phyloP scores from a whole-genome alignment of 2,797 vertebrate species.

The Lacerta bilineata region DNA sequence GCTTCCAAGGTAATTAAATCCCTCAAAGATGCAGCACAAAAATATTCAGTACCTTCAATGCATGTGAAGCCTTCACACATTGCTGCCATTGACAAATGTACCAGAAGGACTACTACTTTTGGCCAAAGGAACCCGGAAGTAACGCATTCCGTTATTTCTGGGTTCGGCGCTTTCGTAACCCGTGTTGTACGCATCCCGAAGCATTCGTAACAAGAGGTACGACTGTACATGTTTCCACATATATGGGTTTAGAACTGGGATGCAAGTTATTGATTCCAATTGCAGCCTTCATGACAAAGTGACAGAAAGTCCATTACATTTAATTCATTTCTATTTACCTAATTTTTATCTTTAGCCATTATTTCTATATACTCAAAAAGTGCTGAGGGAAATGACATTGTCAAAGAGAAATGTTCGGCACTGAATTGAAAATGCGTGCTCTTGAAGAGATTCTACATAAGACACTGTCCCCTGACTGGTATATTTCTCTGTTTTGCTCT shows the following conservation, averaged over 20 bases:
- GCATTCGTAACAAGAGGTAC: too few species aligned
- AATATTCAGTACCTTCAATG: background rate
- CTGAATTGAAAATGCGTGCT: slow-evolving; percentile 42
- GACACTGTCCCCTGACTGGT: background rate
- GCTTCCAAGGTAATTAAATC: too few species aligned
- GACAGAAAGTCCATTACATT: background rate
- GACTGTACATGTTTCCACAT: background rate
- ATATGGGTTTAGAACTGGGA: background rate
- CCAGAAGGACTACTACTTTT: too few species aligned
- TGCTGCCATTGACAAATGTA: too few species aligned
- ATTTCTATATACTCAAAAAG: slow-evolving; percentile 43
- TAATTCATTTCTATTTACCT: slow-evolving; percentile 42
- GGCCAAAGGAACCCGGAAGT: too few species aligned
- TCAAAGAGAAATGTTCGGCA: slow-evolving; percentile 46
- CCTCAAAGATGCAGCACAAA: background rate
- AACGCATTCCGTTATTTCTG: too few species aligned
- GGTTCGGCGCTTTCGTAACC: too few species aligned
- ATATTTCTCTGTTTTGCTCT: slow-evolving; percentile 36
- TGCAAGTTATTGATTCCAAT: slow-evolving; percentile 31
- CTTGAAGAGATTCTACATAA: slow-evolving; percentile 26
- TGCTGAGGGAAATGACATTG: background rate
- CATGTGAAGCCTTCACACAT: too few species aligned
- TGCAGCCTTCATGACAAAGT: background rate
- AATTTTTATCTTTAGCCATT: slow-evolving; percentile 39
- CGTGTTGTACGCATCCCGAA: too few species aligned